A percentile compares a stretch with the other conserved stretches of the same genome.
phyloP scores from a whole-genome alignment of 2,797 vertebrate genomes.

The Pristis pectinata region DNA sequence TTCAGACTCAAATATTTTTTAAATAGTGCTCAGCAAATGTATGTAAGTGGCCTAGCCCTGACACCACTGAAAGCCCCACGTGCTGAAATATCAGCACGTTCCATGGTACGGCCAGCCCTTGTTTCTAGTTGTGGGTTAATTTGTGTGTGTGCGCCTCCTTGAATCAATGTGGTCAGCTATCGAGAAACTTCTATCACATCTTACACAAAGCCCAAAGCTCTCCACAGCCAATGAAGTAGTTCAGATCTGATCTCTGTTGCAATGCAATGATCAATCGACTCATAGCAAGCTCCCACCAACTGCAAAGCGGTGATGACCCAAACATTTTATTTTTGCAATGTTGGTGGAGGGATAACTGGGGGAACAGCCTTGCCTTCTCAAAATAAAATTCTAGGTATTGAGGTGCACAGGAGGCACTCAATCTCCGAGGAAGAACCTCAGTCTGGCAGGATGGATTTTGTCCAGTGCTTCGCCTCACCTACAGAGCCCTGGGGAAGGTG shows the following conservation, averaged over 20 bases:
- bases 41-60: constrained; percentile 22
- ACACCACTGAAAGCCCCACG: constrained; percentile 31
- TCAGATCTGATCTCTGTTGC: no score
- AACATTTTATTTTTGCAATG: background rate
- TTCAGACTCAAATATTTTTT: constrained; percentile 22
- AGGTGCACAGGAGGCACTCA: no score
- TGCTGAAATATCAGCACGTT: constrained; percentile 38
- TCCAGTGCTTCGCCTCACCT: no score
- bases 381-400: no score
- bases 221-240: no score
- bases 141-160: background rate
- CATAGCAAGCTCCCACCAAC: background rate
- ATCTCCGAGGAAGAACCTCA: no score
- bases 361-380: background rate
- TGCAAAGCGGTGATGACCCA: no score
- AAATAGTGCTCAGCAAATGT: constrained; percentile 40
- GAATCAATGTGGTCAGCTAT: background rate
- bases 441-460: no score
- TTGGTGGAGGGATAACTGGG: background rate
- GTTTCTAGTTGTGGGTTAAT: background rate
- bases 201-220: no score
- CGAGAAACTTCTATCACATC: background rate
- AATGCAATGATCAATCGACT: background rate
- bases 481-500: no score
- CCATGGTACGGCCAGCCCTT: background rate